Base-by-base conservation (phyloP, 2,888 invertebrate species). In the Danaus chrysippus region DNA sequence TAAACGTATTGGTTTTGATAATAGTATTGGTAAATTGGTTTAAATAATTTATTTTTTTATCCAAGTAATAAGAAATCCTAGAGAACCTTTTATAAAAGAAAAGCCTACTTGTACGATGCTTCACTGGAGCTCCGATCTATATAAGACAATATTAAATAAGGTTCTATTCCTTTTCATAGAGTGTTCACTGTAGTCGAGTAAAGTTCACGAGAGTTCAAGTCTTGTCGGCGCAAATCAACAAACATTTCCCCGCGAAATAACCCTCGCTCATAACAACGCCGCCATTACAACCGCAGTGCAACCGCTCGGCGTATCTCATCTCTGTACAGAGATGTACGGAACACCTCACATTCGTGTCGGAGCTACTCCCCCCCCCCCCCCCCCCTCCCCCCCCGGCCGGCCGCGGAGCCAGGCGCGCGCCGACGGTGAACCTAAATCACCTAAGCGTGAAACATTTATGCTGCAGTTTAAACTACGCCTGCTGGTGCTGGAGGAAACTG, bases 341-440 rank as follows among this genome's bases (percentile, higher is more conserved):
- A 34, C 23, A 34, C 23, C 23, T 34, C 23, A 34, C 23, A 34
- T 34, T 34, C 23, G 23, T 34, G 23, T 34, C 23, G 23, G 23
- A 6, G 23, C 6, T 34, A 6, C 23, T 34, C 23, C 23, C 23
- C 23, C 23, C 6, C 23, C 23, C 23, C 23, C 23, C 23, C n/a
- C 23, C 8, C 23, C 23, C 23, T 8, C 23, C 6, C 23, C 23
- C 23, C 23, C 23, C 23, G 8, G 23, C 23, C 23, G 8, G 23
- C 23, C 23, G 23, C 23, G 3, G 23, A 63, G 58, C 66, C 60
- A 61, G 62, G 63, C 64, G 66, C 64, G 56, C 59, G 34, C 59
- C 17, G 44, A 58, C 53, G 59, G 62, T 60, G 59, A 62, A 66
- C 69, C 58, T 73, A 73, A 72, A 73, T 72, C 69, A 72, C 66